Evolutionary conservation across 2,113 vertebrate genomes (phyloP).

Genomic region (Ardeotis arabs): DNA sequence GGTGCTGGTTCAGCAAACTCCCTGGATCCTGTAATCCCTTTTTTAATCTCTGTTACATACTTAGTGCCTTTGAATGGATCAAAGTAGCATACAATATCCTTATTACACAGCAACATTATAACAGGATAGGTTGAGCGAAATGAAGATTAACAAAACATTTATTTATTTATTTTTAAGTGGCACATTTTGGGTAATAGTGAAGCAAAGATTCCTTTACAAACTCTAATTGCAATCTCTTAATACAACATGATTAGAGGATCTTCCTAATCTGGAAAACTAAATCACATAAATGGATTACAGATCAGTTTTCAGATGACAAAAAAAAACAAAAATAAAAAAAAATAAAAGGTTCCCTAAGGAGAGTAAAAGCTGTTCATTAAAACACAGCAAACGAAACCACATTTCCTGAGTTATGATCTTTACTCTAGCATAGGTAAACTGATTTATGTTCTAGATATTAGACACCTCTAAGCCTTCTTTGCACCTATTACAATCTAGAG

Average conservation of each 20-base stretch:
- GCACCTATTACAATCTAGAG: neutral
- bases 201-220: neutral
- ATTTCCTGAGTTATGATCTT: neutral
- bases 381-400: neutral
- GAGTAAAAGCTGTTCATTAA: neutral
- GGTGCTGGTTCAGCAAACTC: neutral
- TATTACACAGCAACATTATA: neutral
- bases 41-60: conserved; percentile 33
- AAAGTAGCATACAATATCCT: neutral
- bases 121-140: neutral
- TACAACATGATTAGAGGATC: conserved; percentile 39
- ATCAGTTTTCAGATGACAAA: conserved; percentile 22
- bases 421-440: neutral
- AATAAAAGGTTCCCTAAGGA: neutral
- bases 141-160: neutral
- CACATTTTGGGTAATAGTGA: neutral
- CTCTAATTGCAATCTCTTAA: conserved; percentile 20
- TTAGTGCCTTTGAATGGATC: conserved; percentile 16
- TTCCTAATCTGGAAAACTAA: conserved; percentile 63
- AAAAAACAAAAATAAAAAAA: neutral
- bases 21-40: conserved; percentile 20
- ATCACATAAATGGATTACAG: conserved; percentile 61
- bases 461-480: neutral
- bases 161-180: neutral
- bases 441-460: neutral